phyloP scores from a whole-genome alignment of 2,797 vertebrate species.

The Pygocentrus nattereri region DNA sequence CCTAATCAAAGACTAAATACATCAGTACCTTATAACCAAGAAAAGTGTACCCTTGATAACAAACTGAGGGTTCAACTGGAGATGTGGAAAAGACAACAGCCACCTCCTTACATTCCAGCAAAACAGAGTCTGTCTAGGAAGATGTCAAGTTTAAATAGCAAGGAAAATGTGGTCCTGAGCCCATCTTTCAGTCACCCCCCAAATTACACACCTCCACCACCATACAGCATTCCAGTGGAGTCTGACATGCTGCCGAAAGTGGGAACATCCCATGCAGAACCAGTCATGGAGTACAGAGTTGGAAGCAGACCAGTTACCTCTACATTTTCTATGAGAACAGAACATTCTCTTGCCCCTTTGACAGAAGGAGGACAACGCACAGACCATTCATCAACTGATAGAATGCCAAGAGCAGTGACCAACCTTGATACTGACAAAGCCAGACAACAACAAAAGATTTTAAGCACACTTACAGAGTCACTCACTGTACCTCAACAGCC shows the following conservation, averaged over 20 bases:
- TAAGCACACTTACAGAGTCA: constrained; percentile 1
- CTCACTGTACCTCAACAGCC: constrained; percentile 35
- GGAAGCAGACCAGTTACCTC: constrained; percentile 57
- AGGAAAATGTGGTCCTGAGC: constrained; percentile 58
- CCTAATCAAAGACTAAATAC: constrained; percentile 50
- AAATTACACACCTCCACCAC: constrained; percentile 78
- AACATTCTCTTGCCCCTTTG: constrained; percentile 8
- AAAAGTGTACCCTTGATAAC: constrained; percentile 44
- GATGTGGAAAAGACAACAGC: constrained; percentile 56
- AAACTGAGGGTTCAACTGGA: constrained; percentile 65
- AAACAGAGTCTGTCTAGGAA: constrained; percentile 48
- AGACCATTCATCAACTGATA: not conserved
- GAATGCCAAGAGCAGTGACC: not conserved
- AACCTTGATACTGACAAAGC: not conserved
- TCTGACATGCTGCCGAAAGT: constrained; percentile 50
- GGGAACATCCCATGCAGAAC: constrained; percentile 11
- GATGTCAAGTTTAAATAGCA: constrained; percentile 52
- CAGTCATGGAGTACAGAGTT: constrained; percentile 53
- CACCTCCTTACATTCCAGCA: constrained; percentile 38
- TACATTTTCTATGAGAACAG: constrained; percentile 55
- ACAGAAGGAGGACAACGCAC: not conserved
- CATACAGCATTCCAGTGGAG: constrained; percentile 69
- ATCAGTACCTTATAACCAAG: constrained; percentile 42
- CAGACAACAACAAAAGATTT: not conserved
- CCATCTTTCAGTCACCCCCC: constrained; percentile 74